Evolutionary conservation across 2,797 vertebrate genomes (phyloP), one percentile per base, ranked within the genome.

Genomic region (Amblyraja radiata): DNA sequence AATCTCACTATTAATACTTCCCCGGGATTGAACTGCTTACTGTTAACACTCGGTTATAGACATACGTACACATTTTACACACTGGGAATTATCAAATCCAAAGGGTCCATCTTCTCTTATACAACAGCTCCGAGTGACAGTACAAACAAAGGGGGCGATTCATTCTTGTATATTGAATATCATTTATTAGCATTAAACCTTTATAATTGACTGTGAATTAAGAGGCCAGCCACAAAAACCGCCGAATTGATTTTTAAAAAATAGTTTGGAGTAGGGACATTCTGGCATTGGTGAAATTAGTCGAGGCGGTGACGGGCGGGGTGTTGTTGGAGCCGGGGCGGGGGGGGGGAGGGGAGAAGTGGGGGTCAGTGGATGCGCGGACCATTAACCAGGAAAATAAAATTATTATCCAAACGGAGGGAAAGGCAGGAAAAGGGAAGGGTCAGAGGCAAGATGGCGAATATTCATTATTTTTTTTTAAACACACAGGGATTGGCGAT

Each of bases 361-460:
- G 32, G 21, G n/a, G 81, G 81, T 61, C 81, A 61, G 23, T 14
- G 6, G 46, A 46, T 25, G 46, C 8, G 28, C 28, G 28, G 61
- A 65, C 28, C 13, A 32, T 32, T 88, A 63, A 88, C 28, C 18
- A 36, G 84, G 84, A 88, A 65, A 88, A 88, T 88, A 14, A 68
- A 28, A 86, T 86, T 32, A 32, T 16, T 83, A 28, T 88, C 71
- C 63, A 63, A 32, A 65, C 32, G n/a, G 54, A 65, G 83, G 83
- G 84, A 65, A 65, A 63, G 84, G n/a, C n/a, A 88, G 58, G 58
- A 88, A 88, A 65, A 88, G 84, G 84, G 84, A 65, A 61, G 61
- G 84, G 84, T 88, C 84, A 63, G 84, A 88, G 61, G 84, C 84
- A 88, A 88, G 84, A 88, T 88, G 84, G 84, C 84, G 84, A 88